These are phyloP conservation scores for Leuctra nigra DNA, from an alignment of 2,888 invertebrate species.

Conservation along the genomic window DNA sequence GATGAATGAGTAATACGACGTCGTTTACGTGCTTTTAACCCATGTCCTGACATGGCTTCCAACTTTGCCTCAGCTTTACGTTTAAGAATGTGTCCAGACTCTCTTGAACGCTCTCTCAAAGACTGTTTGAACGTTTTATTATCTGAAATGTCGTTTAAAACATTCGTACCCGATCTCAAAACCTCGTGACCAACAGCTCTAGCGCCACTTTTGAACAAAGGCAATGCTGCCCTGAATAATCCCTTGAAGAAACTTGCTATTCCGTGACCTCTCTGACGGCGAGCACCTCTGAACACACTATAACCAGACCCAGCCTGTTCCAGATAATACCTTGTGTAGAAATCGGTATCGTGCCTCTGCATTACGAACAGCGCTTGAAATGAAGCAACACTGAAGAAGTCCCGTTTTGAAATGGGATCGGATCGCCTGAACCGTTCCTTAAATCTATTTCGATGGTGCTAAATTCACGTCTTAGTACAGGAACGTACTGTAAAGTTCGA, in stretches of 20 bases:
- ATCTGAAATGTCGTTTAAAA: neutral
- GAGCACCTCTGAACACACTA: conserved; percentile 21
- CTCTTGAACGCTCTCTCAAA: neutral
- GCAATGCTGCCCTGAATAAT: conserved; percentile 23
- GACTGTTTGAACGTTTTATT: conserved; percentile 17
- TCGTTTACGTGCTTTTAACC: neutral
- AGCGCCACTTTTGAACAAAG: conserved; percentile 22
- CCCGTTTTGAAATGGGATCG: neutral
- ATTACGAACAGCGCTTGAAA: neutral
- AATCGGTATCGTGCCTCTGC: neutral
- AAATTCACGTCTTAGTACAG: neutral
- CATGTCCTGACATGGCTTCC: neutral
- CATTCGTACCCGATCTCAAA: neutral
- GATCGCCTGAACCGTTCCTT: neutral
- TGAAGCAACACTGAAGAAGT: neutral
- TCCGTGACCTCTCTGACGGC: conserved; percentile 25
- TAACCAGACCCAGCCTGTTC: conserved; percentile 17
- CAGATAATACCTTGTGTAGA: neutral
- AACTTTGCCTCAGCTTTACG: conserved; percentile 2
- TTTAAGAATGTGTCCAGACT: conserved; percentile 10
- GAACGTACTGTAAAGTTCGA: too few relatives aligned
- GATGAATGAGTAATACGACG: neutral
- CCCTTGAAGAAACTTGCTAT: conserved; percentile 27
- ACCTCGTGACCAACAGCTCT: conserved; percentile 11
- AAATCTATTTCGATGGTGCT: neutral